Percentiles rank a stretch among this genome's conserved stretches.
phyloP scores from a whole-genome alignment of 1,140 invertebrate species.

The Drosophila eugracilis region DNA sequence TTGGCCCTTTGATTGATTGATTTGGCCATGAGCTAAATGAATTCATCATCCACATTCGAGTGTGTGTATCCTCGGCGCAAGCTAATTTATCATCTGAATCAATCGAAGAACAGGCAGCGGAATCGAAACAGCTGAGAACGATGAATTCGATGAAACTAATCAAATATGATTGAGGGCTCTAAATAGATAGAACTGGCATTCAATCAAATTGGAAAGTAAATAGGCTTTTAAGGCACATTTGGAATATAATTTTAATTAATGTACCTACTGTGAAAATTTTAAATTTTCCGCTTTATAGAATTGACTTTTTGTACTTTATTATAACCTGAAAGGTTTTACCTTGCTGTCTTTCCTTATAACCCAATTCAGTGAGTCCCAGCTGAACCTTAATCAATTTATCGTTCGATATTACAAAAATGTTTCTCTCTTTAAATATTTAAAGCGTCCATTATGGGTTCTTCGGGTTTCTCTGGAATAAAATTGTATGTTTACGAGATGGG shows the following conservation, averaged over 20 bases:
- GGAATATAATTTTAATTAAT: background rate
- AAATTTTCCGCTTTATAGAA: background rate
- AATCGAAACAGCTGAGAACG: constrained; percentile 43
- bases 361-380: constrained; percentile 6
- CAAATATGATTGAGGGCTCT: constrained; percentile 7
- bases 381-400: constrained; percentile 44
- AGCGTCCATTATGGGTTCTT: constrained; percentile 3
- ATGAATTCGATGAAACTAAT: constrained; percentile 30
- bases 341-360: background rate
- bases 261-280: too few species aligned
- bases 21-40: constrained; percentile 57
- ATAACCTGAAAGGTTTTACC: background rate
- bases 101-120: constrained; percentile 2
- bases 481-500: background rate
- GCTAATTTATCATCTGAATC: constrained; percentile 29
- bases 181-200: background rate
- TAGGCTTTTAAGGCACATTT: background rate
- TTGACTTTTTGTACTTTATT: background rate
- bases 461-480: background rate
- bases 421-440: constrained; percentile 29
- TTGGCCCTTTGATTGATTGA: constrained; percentile 61
- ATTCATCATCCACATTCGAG: constrained; percentile 66
- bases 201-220: background rate
- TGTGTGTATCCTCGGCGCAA: constrained; percentile 21
- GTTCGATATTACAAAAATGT: constrained; percentile 10